Evolutionary conservation across 2,888 invertebrate genomes (phyloP), one percentile per base, ranked within the genome.

Genomic region (Escarpia spicata): DNA sequence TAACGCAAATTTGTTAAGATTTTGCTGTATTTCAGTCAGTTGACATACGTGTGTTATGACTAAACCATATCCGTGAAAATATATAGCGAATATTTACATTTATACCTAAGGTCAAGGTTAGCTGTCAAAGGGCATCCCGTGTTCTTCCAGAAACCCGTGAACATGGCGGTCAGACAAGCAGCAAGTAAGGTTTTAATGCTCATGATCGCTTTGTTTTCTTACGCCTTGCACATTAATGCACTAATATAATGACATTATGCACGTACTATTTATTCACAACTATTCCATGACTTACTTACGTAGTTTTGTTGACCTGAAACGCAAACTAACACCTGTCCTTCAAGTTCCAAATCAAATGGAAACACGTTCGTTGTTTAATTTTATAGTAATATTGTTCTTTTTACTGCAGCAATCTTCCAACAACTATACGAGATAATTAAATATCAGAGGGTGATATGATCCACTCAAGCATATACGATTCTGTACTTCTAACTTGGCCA

Each of bases 111-210:
- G 75, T 75, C 75, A 75, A 75, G 75, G 75, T 75, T 26, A 75
- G 75, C n/a, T 75, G 75, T 75, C 75, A 75, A 75, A 75, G 75
- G 75, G 75, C 75, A 75, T 75, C 75, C 75, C n/a, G 75, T 75
- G 75, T 75, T 75, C 75, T 75, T 19, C 75, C 75, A 75, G 75
- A 75, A 75, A 75, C 75, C 26, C 75, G n/a, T n/a, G 75, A 75
- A 26, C 75, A 75, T 75, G 75, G 75, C 75, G 75, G 75, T 75
- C 75, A 75, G 75, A 26, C 75, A 75, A 75, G 75, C 75, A 75
- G 75, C 75, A 75, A 75, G 75, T 75, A 75, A 75, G 75, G 75
- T 3, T 26, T 75, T 75, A 75, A 26, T 4, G 6, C 75, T 75
- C 75, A n/a, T n/a, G 19, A 75, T 75, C 75, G 26, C 75, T 75